Conservation (phyloP, 2,888 invertebrate species). For the Eretmocerus hayati region DNA sequence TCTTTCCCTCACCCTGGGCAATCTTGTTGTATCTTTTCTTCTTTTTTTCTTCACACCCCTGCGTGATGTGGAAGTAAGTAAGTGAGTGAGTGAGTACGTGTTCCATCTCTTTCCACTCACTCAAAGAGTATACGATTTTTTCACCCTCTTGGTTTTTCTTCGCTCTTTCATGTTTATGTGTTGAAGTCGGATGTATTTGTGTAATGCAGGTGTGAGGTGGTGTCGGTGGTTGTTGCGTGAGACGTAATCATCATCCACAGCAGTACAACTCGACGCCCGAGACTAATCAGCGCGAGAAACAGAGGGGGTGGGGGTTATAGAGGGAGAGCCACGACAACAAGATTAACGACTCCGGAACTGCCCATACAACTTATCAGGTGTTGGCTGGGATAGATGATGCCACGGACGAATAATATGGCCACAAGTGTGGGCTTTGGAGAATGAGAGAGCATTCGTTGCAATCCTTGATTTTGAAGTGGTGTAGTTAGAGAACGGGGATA, state of each 20-base stretch:
- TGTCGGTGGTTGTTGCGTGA: conserved; percentile 9
- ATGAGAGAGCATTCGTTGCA: too few species aligned
- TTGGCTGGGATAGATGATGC: conserved; percentile 15
- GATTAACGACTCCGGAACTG: conserved; percentile 18
- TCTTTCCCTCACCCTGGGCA: too few species aligned
- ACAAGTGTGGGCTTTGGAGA: not conserved
- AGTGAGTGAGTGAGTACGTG: not conserved
- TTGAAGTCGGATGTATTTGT: not conserved
- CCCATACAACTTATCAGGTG: conserved; percentile 19
- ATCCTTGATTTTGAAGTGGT: too few species aligned
- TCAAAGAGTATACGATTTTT: not conserved
- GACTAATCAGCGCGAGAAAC: conserved; percentile 12
- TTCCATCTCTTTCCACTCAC: conserved; percentile 6
- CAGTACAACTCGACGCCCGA: not conserved
- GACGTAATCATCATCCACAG: conserved; percentile 12
- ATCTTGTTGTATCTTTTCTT: too few species aligned
- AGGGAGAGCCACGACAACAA: not conserved
- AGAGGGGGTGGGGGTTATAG: not conserved
- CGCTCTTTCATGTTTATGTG: not conserved
- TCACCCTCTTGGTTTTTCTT: not conserved
- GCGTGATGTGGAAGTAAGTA: not conserved
- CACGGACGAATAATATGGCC: conserved; percentile 11
- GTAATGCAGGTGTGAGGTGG: not conserved
- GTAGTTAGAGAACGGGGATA: too few species aligned
- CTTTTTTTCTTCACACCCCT: not conserved